Evolutionary conservation across 2,888 invertebrate species (phyloP).

Genomic region (Lepidonotus clava): DNA sequence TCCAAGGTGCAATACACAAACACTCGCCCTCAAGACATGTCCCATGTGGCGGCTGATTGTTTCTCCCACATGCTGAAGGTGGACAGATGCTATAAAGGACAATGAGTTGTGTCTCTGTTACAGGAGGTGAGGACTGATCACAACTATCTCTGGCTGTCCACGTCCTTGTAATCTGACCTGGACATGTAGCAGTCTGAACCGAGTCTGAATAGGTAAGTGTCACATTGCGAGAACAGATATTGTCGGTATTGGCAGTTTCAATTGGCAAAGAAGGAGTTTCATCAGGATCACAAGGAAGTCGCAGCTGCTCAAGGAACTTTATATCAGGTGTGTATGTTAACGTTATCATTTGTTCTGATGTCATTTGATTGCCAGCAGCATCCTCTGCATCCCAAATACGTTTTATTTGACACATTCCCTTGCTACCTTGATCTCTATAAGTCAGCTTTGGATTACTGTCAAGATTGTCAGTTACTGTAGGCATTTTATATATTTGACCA

Average conservation of each 20-base stretch:
- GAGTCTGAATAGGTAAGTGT: neutral
- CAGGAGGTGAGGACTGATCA: neutral
- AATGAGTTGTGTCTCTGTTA: neutral
- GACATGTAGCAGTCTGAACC: neutral
- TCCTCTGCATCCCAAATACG: neutral
- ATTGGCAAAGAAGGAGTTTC: neutral
- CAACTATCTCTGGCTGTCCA: neutral
- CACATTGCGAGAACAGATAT: neutral
- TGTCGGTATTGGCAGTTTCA: constrained; percentile 18
- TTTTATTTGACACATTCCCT: neutral
- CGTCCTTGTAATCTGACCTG: neutral
- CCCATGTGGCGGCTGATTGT: constrained; percentile 62
- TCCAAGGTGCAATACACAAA: constrained; percentile 66
- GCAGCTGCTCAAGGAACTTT: neutral
- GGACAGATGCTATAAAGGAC: constrained; percentile 65
- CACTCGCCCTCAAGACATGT: constrained; percentile 67
- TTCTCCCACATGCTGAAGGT: constrained; percentile 64
- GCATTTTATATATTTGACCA: neutral
- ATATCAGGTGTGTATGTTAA: neutral
- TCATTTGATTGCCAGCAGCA: neutral
- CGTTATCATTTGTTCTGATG: neutral
- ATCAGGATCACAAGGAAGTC: constrained; percentile 6
- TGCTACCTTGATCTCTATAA: neutral
- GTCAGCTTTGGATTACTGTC: neutral
- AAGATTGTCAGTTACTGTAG: neutral